phyloP scores from a whole-genome alignment of 2,888 invertebrate genomes.

The Phrixothrix hirtus region DNA sequence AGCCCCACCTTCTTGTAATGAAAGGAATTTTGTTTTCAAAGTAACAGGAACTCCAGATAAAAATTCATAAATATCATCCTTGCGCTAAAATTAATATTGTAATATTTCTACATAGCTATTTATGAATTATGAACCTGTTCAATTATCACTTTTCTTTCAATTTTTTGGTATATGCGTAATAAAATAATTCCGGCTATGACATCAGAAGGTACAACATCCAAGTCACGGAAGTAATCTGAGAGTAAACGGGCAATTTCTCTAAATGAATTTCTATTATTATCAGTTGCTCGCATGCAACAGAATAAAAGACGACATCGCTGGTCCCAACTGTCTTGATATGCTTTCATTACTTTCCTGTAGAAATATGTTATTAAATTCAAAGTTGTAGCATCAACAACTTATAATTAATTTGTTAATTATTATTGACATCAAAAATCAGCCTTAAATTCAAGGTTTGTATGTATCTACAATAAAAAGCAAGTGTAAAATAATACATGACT shows the following conservation, averaged over 20 bases:
- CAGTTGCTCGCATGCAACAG: constrained; percentile 79
- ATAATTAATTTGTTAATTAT: too few relatives aligned
- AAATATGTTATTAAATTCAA: too few relatives aligned
- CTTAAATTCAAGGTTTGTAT: too few relatives aligned
- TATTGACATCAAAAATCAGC: too few relatives aligned
- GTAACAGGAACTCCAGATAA: constrained; percentile 84
- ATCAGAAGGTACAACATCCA: constrained; percentile 87
- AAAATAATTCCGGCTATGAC: constrained; percentile 83
- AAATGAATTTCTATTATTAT: constrained; percentile 80
- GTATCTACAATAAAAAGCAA: too few relatives aligned
- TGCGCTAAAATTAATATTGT: constrained; percentile 69
- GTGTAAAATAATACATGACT: too few relatives aligned
- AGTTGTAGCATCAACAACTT: too few relatives aligned
- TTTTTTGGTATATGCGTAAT: constrained; percentile 77
- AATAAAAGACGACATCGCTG: constrained; percentile 78
- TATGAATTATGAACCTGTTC: constrained; percentile 63
- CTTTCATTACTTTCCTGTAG: constrained; percentile 79
- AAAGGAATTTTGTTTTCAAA: constrained; percentile 78
- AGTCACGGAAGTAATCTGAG: constrained; percentile 84
- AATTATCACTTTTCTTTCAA: constrained; percentile 74
- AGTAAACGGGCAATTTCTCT: constrained; percentile 81
- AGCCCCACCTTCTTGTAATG: constrained; percentile 72
- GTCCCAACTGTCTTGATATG: constrained; percentile 88
- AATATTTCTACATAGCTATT: too few relatives aligned
- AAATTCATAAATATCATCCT: constrained; percentile 83